Conservation (phyloP, 2,797 vertebrate species). For the Podarcis lilfordi region DNA sequence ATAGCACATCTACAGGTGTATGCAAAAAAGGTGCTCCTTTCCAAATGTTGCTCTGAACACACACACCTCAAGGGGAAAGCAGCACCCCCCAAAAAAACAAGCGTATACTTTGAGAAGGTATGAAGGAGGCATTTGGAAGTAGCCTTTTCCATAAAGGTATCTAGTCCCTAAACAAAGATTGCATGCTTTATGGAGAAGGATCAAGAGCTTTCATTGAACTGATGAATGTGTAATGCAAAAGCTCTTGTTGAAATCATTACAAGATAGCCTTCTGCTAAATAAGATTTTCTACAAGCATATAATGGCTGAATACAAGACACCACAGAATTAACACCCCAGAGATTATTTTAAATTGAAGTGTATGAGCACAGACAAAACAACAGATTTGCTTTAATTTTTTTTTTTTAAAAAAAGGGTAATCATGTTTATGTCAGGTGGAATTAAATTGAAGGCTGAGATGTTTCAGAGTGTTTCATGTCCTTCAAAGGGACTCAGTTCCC, state of each 20-base stretch:
- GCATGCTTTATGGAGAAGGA: constrained; percentile 34
- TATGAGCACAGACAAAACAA: constrained; percentile 53
- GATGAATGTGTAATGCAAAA: constrained; percentile 52
- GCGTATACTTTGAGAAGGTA: not conserved
- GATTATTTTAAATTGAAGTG: constrained; percentile 65
- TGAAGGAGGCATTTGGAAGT: not conserved
- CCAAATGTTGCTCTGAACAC: too few relatives aligned
- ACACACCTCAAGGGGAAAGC: not conserved
- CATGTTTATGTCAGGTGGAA: constrained; percentile 39
- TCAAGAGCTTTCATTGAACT: constrained; percentile 42
- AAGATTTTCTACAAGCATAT: constrained; percentile 25
- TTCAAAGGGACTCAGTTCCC: not conserved
- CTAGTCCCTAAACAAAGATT: constrained; percentile 17
- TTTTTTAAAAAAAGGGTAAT: constrained; percentile 46
- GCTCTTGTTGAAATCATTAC: constrained; percentile 48
- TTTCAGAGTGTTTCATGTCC: not conserved
- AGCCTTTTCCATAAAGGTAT: not conserved
- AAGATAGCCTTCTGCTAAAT: constrained; percentile 40
- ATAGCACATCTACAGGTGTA: too few relatives aligned
- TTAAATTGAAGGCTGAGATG: not conserved
- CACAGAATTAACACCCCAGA: constrained; percentile 46
- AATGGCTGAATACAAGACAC: constrained; percentile 37
- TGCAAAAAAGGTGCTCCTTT: too few relatives aligned
- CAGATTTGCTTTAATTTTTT: constrained; percentile 61
- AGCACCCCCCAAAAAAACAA: not conserved